Evolutionary conservation across 2,113 vertebrate genomes (phyloP).

Genomic region (Notarius lentiginosus): DNA sequence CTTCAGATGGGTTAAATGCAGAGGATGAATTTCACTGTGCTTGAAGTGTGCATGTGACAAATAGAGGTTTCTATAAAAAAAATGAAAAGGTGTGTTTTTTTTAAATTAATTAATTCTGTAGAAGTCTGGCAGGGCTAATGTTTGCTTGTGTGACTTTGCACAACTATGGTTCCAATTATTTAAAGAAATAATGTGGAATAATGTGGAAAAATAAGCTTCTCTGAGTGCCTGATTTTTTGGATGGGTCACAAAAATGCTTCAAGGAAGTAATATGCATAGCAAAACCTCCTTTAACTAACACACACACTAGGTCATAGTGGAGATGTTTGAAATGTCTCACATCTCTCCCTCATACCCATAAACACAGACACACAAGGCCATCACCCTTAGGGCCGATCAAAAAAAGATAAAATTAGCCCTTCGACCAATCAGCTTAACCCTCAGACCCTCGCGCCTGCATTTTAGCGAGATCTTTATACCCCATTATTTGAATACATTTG

Average conservation of each 20-base stretch:
- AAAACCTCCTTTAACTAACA: not conserved
- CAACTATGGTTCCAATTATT: not conserved
- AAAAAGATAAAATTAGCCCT: conserved; percentile 33
- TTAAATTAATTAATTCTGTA: not conserved
- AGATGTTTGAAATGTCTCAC: conserved; percentile 19
- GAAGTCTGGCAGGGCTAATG: too few relatives aligned
- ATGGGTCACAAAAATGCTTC: not conserved
- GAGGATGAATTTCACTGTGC: too few relatives aligned
- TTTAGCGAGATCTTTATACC: conserved; percentile 39
- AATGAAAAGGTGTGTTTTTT: not conserved
- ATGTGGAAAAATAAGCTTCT: not conserved
- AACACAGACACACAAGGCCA: conserved; percentile 28
- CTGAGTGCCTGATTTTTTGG: not conserved
- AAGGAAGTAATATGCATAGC: not conserved
- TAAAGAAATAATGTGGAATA: not conserved
- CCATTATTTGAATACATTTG: conserved; percentile 61
- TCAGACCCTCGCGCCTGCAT: conserved; percentile 18
- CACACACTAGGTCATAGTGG: conserved; percentile 27
- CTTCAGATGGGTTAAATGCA: too few relatives aligned
- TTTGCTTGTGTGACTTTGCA: not conserved
- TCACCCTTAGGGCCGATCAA: conserved; percentile 42
- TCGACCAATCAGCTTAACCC: conserved; percentile 51
- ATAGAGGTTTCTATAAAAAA: too few relatives aligned
- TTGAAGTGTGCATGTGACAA: too few relatives aligned
- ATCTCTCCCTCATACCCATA: conserved; percentile 45